phyloP scores from a whole-genome alignment of 2,797 vertebrate genomes.

The Nasua narica region DNA sequence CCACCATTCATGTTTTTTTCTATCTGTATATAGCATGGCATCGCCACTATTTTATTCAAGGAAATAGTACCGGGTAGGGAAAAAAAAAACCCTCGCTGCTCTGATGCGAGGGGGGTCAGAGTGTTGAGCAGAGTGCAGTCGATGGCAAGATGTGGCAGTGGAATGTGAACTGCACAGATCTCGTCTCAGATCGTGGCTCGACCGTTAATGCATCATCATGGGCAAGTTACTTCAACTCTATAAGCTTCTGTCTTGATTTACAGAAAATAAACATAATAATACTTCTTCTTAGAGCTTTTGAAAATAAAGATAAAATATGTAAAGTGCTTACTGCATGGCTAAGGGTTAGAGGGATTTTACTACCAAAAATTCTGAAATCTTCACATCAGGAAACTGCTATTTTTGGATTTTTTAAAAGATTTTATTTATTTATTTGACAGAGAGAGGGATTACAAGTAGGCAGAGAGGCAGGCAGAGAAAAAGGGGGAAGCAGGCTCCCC shows the following conservation, averaged over 20 bases:
- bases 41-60: background rate
- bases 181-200: background rate
- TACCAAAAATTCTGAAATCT: background rate
- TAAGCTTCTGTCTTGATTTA: background rate
- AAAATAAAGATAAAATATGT: background rate
- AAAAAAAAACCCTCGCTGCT: background rate
- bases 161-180: background rate
- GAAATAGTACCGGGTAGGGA: background rate
- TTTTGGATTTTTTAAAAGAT: background rate
- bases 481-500: too few relatives aligned
- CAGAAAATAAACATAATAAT: background rate
- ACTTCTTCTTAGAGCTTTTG: background rate
- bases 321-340: background rate
- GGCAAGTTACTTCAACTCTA: background rate
- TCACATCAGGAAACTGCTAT: background rate
- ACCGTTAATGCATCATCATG: fast-evolving
- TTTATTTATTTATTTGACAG: too few relatives aligned
- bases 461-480: too few relatives aligned
- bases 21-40: background rate
- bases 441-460: too few relatives aligned
- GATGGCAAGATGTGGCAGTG: too few relatives aligned
- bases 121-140: background rate
- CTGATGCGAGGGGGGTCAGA: background rate
- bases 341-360: background rate
- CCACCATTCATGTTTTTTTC: background rate